These are phyloP conservation scores for Lepidochrysops patricia DNA, from an alignment of 2,888 invertebrate genomes.

Conservation along the genomic window DNA sequence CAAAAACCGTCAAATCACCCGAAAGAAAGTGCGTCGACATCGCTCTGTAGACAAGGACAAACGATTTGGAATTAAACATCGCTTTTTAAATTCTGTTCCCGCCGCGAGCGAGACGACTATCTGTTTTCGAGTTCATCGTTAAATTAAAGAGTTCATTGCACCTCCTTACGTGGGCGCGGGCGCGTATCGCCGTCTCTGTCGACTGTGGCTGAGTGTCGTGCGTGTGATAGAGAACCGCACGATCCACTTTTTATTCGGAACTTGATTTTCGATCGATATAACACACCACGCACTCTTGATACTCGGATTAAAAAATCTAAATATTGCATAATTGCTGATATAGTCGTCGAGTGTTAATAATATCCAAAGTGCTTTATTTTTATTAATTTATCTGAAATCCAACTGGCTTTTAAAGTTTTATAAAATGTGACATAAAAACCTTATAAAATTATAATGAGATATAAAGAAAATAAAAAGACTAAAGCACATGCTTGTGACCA, in stretches of 20 bases:
- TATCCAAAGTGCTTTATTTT: no score
- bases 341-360: constrained; percentile 16
- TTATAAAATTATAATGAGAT: no score
- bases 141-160: constrained; percentile 56
- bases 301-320: constrained; percentile 34
- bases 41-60: constrained; percentile 28
- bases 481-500: no score
- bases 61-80: constrained; percentile 25
- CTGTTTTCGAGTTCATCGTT: constrained; percentile 37
- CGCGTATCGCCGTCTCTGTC: constrained; percentile 42
- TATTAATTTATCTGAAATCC: no score
- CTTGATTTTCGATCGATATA: constrained; percentile 67
- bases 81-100: constrained; percentile 19
- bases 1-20: constrained; percentile 25
- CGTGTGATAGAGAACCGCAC: constrained; percentile 37
- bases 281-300: constrained; percentile 44
- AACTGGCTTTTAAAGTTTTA: neutral
- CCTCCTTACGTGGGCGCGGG: constrained; percentile 65
- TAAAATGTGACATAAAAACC: no score
- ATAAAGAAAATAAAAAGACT: no score
- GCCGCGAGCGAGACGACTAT: constrained; percentile 42
- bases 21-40: constrained; percentile 25
- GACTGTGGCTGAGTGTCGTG: constrained; percentile 21
- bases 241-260: constrained; percentile 65
- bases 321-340: constrained; percentile 21